Conservation (phyloP, 2,888 invertebrate genomes). For the Orchesellides sinensis region DNA sequence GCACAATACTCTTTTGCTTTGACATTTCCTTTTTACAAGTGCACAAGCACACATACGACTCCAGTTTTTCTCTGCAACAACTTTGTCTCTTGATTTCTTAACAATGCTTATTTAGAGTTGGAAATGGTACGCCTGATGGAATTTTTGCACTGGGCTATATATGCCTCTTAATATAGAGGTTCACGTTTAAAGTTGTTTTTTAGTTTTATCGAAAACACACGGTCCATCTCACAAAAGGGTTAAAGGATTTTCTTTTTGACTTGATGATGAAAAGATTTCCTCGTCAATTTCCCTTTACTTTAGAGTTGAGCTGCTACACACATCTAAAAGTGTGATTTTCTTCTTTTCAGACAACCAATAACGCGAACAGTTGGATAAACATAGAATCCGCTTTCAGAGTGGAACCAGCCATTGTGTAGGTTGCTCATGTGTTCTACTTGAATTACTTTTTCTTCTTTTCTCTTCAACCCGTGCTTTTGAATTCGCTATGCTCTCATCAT, state of each 20-base stretch:
- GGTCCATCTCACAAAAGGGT: slow-evolving; percentile 28
- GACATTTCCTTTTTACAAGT: slow-evolving; percentile 41
- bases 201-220: slow-evolving; percentile 39
- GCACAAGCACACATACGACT: background rate
- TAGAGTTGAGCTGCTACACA: background rate
- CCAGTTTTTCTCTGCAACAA: background rate
- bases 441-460: slow-evolving; percentile 6
- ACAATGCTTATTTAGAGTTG: background rate
- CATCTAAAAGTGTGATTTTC: too few species aligned
- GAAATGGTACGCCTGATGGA: background rate
- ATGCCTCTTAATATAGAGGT: slow-evolving; percentile 11
- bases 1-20: background rate
- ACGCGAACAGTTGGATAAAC: too few species aligned
- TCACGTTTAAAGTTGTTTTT: slow-evolving; percentile 14
- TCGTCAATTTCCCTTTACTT: slow-evolving; percentile 41
- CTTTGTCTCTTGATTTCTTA: slow-evolving; percentile 33
- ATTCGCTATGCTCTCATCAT: too few species aligned
- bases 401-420: too few species aligned
- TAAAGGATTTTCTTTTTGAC: slow-evolving; percentile 25
- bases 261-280: slow-evolving; percentile 51
- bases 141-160: background rate
- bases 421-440: too few species aligned
- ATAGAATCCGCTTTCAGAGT: too few species aligned
- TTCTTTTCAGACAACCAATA: too few species aligned
- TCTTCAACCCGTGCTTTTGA: background rate